phyloP scores from a whole-genome alignment of 2,113 vertebrate species.

The Cyanocitta stelleri region DNA sequence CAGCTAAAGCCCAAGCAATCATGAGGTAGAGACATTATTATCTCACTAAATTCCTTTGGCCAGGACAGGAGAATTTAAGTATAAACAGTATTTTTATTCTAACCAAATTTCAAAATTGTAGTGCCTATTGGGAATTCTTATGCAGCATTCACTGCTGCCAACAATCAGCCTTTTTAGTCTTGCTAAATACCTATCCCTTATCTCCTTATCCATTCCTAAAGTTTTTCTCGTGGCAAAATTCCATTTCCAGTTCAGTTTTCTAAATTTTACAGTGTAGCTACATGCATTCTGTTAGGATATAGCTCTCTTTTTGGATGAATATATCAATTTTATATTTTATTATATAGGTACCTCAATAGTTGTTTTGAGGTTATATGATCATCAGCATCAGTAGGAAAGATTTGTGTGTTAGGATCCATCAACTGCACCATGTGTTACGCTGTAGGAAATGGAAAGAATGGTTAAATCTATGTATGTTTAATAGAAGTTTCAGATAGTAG shows the following conservation, averaged over 20 bases:
- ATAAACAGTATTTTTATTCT: not conserved
- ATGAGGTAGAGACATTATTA: not conserved
- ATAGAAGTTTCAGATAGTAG: not conserved
- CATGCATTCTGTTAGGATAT: not conserved
- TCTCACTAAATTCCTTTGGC: not conserved
- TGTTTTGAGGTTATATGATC: not conserved
- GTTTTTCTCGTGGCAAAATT: not conserved
- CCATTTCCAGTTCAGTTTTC: not conserved
- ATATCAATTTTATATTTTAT: not conserved
- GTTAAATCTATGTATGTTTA: not conserved
- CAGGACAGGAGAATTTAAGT: not conserved
- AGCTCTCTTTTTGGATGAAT: not conserved
- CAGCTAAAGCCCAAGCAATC: not conserved
- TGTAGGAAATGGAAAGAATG: not conserved
- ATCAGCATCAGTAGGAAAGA: not conserved
- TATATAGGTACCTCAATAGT: not conserved
- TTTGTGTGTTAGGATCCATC: not conserved
- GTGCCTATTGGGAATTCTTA: not conserved
- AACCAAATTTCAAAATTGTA: not conserved
- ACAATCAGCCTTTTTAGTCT: not conserved
- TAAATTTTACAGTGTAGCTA: not conserved
- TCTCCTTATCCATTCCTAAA: not conserved
- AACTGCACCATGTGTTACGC: not conserved
- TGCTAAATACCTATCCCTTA: not conserved
- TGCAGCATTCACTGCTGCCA: not conserved